Evolutionary conservation across 2,888 invertebrate genomes (phyloP), one percentile per base, ranked within the genome.

Genomic region (Masnerella sp.): DNA sequence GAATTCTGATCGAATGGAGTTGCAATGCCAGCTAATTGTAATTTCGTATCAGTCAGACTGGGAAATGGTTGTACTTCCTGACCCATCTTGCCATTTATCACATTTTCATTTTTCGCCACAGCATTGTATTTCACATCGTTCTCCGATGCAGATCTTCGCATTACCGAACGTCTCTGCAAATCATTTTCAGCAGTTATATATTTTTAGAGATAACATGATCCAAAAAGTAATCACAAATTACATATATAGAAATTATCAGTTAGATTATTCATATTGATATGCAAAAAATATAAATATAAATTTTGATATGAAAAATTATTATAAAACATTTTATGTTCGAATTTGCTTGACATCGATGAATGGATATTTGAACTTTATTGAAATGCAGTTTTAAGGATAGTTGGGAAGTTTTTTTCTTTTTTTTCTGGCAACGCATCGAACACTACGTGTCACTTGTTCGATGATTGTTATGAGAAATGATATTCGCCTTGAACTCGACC

Each of bases 1-100:
- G 78, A 47, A 9, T 80, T 77, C 40, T 65, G 71, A 20, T 81
- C 82, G 5, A 78, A 67, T 22, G 77, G 62, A 64, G 75, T 82
- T n/a, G 82, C 77, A 5, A 85, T 77, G 5, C 83, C 84, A 5
- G 82, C 80, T 51, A 79, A 77, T 17, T 81, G 79, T 4, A 85
- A 74, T 25, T 77, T 80, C 18, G 64, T 43, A 34, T 85, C 83
- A 4, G 80, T 75, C 28, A 85, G 79, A 61, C 82, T 84, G 0
- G 86, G 86, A 68, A 86, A 86, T 30, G 79, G 22, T 12, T 5
- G 8, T 5, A 62, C 22, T 2, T 78, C 9, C 38, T 74, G n/a
- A 0, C 4, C 18, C 8, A n/a, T 4, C 14, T 45, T 59, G 4
- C 34, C 36, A 14, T 9, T 45, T 14, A 22, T 8, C 9, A 74